These are phyloP conservation scores for Gonioctena quinquepunctata DNA, from an alignment of 1,140 invertebrate species.

Conservation along the genomic window DNA sequence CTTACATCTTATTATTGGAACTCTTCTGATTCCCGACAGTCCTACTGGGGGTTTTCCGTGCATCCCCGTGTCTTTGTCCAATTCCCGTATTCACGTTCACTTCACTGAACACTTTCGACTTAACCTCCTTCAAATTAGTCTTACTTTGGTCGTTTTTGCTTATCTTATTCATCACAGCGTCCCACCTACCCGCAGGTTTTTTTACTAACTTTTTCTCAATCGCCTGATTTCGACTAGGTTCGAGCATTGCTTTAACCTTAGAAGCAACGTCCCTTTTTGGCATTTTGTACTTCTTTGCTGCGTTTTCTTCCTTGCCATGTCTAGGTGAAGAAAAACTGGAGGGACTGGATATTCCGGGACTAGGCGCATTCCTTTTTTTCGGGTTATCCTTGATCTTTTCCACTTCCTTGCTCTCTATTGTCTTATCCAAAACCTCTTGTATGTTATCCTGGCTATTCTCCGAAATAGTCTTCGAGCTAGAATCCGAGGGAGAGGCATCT, in stretches of 20 bases:
- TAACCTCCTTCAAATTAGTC: slow-evolving; percentile 74
- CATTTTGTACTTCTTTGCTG: slow-evolving; percentile 74
- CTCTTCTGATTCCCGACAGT: slow-evolving; percentile 27
- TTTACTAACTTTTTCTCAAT: slow-evolving; percentile 42
- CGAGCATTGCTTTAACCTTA: slow-evolving; percentile 70
- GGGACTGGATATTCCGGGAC: slow-evolving; percentile 42
- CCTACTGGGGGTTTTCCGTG: slow-evolving; percentile 23
- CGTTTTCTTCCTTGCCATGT: slow-evolving; percentile 59
- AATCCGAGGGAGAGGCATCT: slow-evolving; percentile 52
- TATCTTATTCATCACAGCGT: slow-evolving; percentile 81
- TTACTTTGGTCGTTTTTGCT: slow-evolving; percentile 72
- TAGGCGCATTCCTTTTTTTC: slow-evolving; percentile 40
- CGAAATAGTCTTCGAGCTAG: slow-evolving; percentile 49
- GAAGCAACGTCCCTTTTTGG: slow-evolving; percentile 74
- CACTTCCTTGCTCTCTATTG: slow-evolving; percentile 13
- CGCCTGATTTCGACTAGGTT: slow-evolving; percentile 47
- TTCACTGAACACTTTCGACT: slow-evolving; percentile 69
- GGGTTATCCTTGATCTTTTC: slow-evolving; percentile 34
- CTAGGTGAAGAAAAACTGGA: slow-evolving; percentile 41
- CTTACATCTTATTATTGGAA: slow-evolving; percentile 47
- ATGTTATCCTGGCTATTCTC: slow-evolving; percentile 54
- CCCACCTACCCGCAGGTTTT: slow-evolving; percentile 65
- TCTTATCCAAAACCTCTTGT: slow-evolving; percentile 33
- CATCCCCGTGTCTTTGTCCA: slow-evolving; percentile 9
- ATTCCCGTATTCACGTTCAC: slow-evolving; percentile 29